Base-by-base conservation (phyloP, 2,888 invertebrate species). In the Platycnemis pennipes region DNA sequence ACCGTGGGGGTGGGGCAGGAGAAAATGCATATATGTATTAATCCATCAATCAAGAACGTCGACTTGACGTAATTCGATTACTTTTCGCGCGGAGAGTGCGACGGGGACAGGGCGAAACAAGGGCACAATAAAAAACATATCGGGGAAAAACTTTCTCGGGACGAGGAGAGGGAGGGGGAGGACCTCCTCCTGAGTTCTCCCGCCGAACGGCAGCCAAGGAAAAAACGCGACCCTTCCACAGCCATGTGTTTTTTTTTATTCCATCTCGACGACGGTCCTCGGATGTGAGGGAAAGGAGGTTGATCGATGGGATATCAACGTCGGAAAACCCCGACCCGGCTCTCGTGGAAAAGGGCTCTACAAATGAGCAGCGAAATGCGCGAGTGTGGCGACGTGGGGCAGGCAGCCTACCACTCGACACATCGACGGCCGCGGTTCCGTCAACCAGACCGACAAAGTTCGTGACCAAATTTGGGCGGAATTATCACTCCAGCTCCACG, bases 231-330 rank as follows among this genome's bases (percentile, higher is more conserved):
- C 22, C 77, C 26, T 63, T 13, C 77, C 22, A 26, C 77, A 31
- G 37, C n/a, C 31, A 37, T 31, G 37, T 77, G 7, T 77, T 26
- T 69, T 7, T 31, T 22, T 63, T 77, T 77, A 11, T 77, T 77
- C 37, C 37, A 2, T 77, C 37, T 37, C 13, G 77, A 77, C 77
- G 31, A 37, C 37, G 77, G 77, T 37, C 31, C 77, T 26, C 31
- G 77, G 77, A 77, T 63, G n/a, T 63, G 77, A 77, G 37, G 37
- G 13, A 77, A 37, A 37, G 77, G 37, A 22, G 31, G 22, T 77
- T 77, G 77, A 77, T 77, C 77, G 77, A 77, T 77, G 77, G 31
- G 77, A 77, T 37, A 77, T 77, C 77, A 77, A 77, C 77, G 77
- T 77, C 77, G 77, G 63, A 26, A 77, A 77, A 77, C 2, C 22